A percentile compares a stretch with the other conserved stretches of the same genome.
These are phyloP conservation scores for Pluvianellus socialis DNA, from an alignment of 2,113 vertebrate genomes.

Conservation along the genomic window DNA sequence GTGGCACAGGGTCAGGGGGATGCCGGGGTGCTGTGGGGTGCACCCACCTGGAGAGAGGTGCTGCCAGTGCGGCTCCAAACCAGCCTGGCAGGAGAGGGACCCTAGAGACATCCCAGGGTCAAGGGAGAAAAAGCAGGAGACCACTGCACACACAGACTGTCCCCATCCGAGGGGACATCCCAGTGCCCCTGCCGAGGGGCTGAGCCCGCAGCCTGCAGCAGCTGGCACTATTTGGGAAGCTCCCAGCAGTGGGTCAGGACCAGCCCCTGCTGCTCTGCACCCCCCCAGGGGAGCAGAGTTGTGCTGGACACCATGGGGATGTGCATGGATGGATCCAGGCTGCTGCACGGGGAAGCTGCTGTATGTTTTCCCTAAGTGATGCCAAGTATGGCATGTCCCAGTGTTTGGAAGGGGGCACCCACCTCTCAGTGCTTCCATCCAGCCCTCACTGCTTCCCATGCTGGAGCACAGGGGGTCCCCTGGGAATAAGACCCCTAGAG, in stretches of 20 bases:
- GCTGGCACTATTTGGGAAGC: not conserved
- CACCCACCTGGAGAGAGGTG: not conserved
- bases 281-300: not conserved
- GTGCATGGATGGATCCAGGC: fast-evolving
- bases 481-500: fast-evolving
- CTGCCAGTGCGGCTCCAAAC: not conserved
- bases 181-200: not conserved
- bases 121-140: not conserved
- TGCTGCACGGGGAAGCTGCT: fast-evolving
- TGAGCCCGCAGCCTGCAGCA: not conserved
- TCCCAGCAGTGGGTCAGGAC: not conserved
- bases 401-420: not conserved
- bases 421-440: not conserved
- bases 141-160: not conserved
- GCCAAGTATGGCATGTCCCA: not conserved
- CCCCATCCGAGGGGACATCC: not conserved
- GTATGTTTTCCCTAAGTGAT: not conserved
- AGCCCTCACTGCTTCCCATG: not conserved
- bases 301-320: fast-evolving
- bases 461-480: not conserved
- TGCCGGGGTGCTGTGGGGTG: not conserved
- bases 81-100: not conserved
- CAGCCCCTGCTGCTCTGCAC: not conserved
- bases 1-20: not conserved
- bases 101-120: not conserved